Conservation (phyloP, 2,797 vertebrate species). For the Oreonectes daqikongensis region DNA sequence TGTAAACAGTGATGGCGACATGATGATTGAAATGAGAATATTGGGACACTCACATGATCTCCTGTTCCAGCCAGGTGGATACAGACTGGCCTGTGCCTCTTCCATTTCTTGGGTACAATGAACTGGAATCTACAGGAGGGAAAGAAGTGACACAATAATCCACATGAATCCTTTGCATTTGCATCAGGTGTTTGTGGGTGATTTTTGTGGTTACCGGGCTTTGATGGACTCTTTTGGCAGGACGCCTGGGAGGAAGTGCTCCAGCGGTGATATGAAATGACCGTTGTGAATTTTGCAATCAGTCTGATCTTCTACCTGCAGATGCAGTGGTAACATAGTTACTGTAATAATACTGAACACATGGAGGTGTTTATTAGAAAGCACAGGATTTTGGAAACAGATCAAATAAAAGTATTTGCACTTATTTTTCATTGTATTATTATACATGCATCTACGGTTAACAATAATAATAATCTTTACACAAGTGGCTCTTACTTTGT, state of each 20-base stretch:
- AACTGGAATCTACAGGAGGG: constrained; percentile 88
- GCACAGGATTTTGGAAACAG: neutral
- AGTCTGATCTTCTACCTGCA: constrained; percentile 86
- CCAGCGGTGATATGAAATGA: constrained; percentile 91
- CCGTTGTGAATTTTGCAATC: constrained; percentile 94
- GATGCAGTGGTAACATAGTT: neutral
- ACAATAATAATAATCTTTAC: neutral
- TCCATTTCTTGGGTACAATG: constrained; percentile 92
- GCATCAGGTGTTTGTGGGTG: neutral
- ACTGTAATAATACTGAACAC: neutral
- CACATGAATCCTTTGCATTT: constrained; percentile 4
- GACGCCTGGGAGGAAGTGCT: constrained; percentile 89
- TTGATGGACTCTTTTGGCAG: constrained; percentile 88
- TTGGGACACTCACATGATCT: constrained; percentile 87
- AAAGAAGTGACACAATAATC: constrained; percentile 36
- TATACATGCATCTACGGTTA: neutral
- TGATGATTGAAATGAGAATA: neutral
- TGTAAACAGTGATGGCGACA: neutral
- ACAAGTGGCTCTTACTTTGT: constrained; percentile 80
- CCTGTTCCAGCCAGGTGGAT: constrained; percentile 97
- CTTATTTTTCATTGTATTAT: neutral
- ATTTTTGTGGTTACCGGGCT: constrained; percentile 81
- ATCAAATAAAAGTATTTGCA: neutral
- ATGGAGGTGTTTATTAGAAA: no score
- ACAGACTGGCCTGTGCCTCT: constrained; percentile 88